Base-by-base conservation (phyloP, 2,113 vertebrate species). In the Pterophyllum scalare region DNA sequence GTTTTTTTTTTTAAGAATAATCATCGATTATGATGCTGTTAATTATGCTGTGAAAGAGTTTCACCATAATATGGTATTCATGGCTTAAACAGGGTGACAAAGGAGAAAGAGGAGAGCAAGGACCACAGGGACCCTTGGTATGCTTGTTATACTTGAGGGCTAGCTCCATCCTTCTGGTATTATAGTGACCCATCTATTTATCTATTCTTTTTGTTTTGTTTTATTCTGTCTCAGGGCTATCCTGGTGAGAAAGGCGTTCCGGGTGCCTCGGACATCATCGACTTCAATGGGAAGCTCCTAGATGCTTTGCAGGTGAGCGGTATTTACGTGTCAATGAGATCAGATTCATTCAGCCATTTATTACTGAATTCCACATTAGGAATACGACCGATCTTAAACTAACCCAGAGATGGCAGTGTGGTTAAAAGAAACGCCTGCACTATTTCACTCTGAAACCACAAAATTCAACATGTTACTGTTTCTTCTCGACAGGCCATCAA, bases 251-350 rank as follows among this genome's bases (percentile, higher is more conserved):
- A 95, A 83, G 98, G 98, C 1, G 92, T 95, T 1, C 91, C 95
- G 11, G 97, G 97, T 20, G 96, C 97, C 82, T 97, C 97, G 0
- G 97, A 98, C 0, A 95, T 98, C 77, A 96, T 98, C 0, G 97
- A 98, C 94, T 99, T 98, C 0, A 97, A 97, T 0, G 97, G 97
- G 80, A 96, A 97, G 70, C 97, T 99, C 86, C 93, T 97, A 81
- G 97, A 98, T 13, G 97, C 97, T 0, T 96, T 99, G 61, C 97
- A 97, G 97, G 98, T 98, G 67, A 94, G 87, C 79, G 9, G 38
- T 20, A 33, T 82, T 40, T 10, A 76, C 59, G 1, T 2, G 40
- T 59, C 26, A 5, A 0, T 56, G 35, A 82, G 35, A 24, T 22
- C 67, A 75, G 49, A 83, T 72, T 28, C 20, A 75, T 19, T 72